These are phyloP conservation scores for Strigops habroptila DNA, from an alignment of 2,113 vertebrate genomes.

Conservation along the genomic window DNA sequence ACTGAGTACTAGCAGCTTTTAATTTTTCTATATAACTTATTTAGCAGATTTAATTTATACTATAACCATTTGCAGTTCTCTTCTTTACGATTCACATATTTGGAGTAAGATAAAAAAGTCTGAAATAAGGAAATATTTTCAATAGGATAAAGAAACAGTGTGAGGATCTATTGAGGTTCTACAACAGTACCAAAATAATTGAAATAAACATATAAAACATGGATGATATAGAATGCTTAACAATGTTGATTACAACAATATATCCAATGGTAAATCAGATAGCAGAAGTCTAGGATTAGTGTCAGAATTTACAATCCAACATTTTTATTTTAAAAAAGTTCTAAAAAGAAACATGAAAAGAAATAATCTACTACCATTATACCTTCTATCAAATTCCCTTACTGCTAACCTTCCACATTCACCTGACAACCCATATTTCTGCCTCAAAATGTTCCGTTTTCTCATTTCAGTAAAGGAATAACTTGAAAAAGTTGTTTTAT, in stretches of 20 bases:
- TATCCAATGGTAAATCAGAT: background rate
- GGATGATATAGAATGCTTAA: background rate
- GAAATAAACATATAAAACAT: background rate
- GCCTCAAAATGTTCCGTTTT: background rate
- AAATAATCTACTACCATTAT: background rate
- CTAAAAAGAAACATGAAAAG: background rate
- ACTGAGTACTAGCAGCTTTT: conserved; percentile 54
- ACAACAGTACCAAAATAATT: background rate
- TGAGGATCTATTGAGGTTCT: background rate
- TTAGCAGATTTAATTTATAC: conserved; percentile 67
- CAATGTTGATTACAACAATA: background rate
- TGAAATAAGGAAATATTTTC: background rate
- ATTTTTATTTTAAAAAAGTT: background rate
- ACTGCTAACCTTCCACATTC: background rate
- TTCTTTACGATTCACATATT: conserved; percentile 19
- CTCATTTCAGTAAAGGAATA: background rate
- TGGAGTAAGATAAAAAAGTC: background rate
- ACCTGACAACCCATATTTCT: background rate
- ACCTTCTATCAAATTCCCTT: background rate
- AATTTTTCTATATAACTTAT: conserved; percentile 71
- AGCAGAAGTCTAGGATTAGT: background rate
- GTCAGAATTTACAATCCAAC: background rate
- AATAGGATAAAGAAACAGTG: background rate
- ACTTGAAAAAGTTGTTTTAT: background rate
- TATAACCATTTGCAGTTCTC: conserved; percentile 53